Percentiles rank a stretch among this genome's conserved stretches.
These are phyloP conservation scores for Lobophora halterata DNA, from an alignment of 2,888 invertebrate species.

Conservation along the genomic window DNA sequence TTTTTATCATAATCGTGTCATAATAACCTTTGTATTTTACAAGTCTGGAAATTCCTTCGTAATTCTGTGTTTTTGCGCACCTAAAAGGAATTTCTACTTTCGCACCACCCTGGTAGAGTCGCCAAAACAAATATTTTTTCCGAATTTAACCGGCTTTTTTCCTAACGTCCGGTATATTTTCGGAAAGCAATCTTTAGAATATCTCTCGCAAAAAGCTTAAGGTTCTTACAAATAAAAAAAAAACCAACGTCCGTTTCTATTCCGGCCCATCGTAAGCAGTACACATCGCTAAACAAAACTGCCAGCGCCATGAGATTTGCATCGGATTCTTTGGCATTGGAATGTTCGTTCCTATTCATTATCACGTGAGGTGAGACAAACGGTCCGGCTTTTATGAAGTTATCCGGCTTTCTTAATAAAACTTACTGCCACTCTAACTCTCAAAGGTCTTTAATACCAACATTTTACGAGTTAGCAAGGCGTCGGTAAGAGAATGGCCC, in stretches of 20 bases:
- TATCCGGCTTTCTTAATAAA: slow-evolving; percentile 7
- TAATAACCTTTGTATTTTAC: slow-evolving; percentile 21
- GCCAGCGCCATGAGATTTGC: no score
- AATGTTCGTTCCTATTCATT: no score
- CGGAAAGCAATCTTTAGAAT: no score
- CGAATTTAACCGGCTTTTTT: slow-evolving; percentile 4
- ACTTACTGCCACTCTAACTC: no score
- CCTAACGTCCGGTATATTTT: neutral
- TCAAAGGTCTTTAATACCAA: slow-evolving; percentile 48
- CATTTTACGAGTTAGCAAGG: slow-evolving; percentile 59
- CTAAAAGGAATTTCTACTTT: slow-evolving; percentile 12
- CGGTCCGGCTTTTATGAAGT: neutral
- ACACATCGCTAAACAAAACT: no score
- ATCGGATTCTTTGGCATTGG: no score
- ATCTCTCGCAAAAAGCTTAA: no score
- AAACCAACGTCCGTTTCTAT: no score
- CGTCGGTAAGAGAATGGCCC: slow-evolving; percentile 60
- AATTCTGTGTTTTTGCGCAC: slow-evolving; percentile 16
- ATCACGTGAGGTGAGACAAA: no score
- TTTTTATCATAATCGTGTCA: slow-evolving; percentile 18
- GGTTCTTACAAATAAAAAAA: no score
- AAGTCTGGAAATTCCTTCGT: slow-evolving; percentile 11
- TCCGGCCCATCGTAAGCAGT: no score
- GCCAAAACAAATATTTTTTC: neutral
- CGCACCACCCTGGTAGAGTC: slow-evolving; percentile 1